phyloP scores from a whole-genome alignment of 2,797 vertebrate species.

The Sebastes kiyomatsui region DNA sequence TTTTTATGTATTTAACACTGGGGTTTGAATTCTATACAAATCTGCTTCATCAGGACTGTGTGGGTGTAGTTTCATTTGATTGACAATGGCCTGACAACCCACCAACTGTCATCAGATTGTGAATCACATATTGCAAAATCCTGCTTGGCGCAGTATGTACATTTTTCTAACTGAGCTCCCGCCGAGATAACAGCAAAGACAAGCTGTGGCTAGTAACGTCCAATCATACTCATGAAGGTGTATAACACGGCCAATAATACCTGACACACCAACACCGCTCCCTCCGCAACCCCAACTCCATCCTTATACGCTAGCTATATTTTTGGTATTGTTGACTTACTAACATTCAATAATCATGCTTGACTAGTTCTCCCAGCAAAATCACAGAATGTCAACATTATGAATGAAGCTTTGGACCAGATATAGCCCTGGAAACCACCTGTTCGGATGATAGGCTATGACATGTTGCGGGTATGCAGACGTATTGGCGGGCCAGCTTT shows the following conservation, averaged over 20 bases:
- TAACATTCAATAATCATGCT: not conserved
- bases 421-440: no score
- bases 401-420: no score
- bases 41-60: not conserved
- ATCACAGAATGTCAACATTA: not conserved
- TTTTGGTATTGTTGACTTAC: not conserved
- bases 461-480: not conserved
- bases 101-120: constrained; percentile 10
- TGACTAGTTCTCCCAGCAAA: not conserved
- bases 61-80: constrained; percentile 11
- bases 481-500: no score
- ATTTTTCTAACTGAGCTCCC: not conserved
- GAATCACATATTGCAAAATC: not conserved
- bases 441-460: not conserved
- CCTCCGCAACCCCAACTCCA: not conserved
- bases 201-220: not conserved
- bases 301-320: not conserved
- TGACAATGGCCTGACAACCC: not conserved
- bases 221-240: not conserved
- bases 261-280: not conserved
- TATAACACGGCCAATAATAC: not conserved
- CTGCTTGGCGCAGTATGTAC: not conserved
- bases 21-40: not conserved
- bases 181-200: not conserved
- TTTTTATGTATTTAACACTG: not conserved